Conservation (phyloP, 2,113 vertebrate species). For the Chinchilla lanigera region DNA sequence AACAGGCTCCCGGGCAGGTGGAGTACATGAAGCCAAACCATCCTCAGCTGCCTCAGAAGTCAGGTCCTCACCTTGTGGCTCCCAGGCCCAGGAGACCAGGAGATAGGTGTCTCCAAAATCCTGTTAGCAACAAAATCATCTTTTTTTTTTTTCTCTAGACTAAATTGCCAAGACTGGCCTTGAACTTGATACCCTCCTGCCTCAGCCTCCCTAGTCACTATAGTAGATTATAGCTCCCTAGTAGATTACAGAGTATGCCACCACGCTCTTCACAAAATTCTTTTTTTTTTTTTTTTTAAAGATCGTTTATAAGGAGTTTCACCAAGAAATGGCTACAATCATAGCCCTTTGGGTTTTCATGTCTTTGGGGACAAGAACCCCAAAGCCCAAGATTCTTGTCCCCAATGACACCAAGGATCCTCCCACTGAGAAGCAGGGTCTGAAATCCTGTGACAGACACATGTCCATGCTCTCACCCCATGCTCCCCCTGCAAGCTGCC, state of each 20-base stretch:
- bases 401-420: no score
- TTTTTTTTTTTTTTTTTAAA: neutral
- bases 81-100: neutral
- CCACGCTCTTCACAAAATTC: neutral
- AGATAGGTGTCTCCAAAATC: neutral
- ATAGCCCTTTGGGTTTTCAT: fast-evolving
- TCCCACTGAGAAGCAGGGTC: neutral
- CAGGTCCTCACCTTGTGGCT: neutral
- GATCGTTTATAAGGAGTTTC: neutral
- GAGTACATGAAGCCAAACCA: fast-evolving
- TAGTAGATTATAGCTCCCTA: neutral
- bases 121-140: neutral
- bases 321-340: fast-evolving
- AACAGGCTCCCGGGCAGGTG: neutral
- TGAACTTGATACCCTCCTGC: neutral
- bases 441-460: fast-evolving
- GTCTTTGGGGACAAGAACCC: neutral
- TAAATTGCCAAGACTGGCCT: neutral
- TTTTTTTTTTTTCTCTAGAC: neutral
- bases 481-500: neutral
- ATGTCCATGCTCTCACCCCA: fast-evolving
- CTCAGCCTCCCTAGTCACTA: neutral
- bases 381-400: fast-evolving
- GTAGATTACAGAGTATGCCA: neutral
- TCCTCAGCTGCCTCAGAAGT: neutral